These are phyloP conservation scores for Parthenolecanium corni DNA, from an alignment of 2,888 invertebrate genomes.

Conservation along the genomic window DNA sequence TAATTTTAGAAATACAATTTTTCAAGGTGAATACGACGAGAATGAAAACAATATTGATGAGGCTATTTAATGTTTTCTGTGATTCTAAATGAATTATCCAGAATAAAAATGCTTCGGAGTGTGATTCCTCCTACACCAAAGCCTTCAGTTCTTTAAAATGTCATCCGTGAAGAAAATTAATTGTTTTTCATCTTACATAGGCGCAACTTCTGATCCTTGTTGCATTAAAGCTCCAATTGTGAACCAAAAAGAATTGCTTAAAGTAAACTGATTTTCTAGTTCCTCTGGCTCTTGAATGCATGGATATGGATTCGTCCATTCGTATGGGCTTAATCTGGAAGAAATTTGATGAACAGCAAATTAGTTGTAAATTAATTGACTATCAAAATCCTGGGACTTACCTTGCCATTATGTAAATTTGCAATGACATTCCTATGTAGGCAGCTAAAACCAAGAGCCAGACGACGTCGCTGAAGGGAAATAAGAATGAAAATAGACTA, in stretches of 20 bases:
- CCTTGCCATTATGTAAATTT: conserved; percentile 50
- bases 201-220: conserved; percentile 52
- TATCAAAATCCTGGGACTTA: conserved; percentile 43
- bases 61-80: too few relatives aligned
- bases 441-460: conserved; percentile 55
- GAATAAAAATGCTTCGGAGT: too few relatives aligned
- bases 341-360: background rate
- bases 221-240: conserved; percentile 53
- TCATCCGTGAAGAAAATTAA: too few relatives aligned
- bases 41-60: too few relatives aligned
- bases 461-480: conserved; percentile 49
- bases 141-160: too few relatives aligned
- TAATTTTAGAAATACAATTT: too few relatives aligned
- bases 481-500: conserved; percentile 58
- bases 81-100: too few relatives aligned
- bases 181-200: conserved; percentile 37
- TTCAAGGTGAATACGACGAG: too few relatives aligned
- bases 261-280: conserved; percentile 50
- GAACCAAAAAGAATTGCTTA: conserved; percentile 56
- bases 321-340: conserved; percentile 45
- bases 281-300: conserved; percentile 50
- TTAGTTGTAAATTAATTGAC: background rate
- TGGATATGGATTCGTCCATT: conserved; percentile 54
- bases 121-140: too few relatives aligned
- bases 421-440: conserved; percentile 50